Evolutionary conservation across 2,888 invertebrate genomes (phyloP).

Genomic region (Drosophila rubida): DNA sequence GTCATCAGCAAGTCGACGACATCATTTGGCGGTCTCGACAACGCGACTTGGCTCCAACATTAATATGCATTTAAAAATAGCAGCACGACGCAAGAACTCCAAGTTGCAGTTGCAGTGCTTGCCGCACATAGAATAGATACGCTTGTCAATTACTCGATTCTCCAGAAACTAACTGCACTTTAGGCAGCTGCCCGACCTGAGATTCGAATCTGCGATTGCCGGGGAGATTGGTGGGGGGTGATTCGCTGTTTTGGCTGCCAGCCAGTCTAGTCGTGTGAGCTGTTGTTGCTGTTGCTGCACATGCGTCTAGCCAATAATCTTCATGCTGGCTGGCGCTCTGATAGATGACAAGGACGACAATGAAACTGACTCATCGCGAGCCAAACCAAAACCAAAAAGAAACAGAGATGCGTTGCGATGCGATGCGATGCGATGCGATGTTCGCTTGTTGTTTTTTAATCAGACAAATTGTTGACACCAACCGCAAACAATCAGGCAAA

Average conservation of each 20-base stretch:
- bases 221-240: neutral
- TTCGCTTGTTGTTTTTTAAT: slow-evolving; percentile 69
- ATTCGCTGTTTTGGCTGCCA: slow-evolving; percentile 76
- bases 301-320: slow-evolving; percentile 58
- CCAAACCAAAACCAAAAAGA: neutral
- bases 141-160: slow-evolving; percentile 29
- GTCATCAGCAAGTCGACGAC: slow-evolving; percentile 77
- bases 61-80: slow-evolving; percentile 74
- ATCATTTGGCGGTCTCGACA: slow-evolving; percentile 68
- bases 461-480: slow-evolving; percentile 76
- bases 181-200: slow-evolving; percentile 21
- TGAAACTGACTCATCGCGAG: slow-evolving; percentile 65
- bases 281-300: slow-evolving; percentile 6
- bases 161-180: slow-evolving; percentile 26
- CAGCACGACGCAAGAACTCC: slow-evolving; percentile 27
- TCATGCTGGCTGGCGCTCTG: slow-evolving; percentile 60
- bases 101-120: slow-evolving; percentile 31
- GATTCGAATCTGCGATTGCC: neutral
- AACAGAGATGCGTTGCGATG: neutral
- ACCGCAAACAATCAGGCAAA: slow-evolving; percentile 71
- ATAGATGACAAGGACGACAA: slow-evolving; percentile 64
- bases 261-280: slow-evolving; percentile 63
- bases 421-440: neutral
- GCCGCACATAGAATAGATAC: slow-evolving; percentile 15
- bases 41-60: slow-evolving; percentile 53